Conservation (phyloP, 2,113 vertebrate species). For the Leuciscus idus region DNA sequence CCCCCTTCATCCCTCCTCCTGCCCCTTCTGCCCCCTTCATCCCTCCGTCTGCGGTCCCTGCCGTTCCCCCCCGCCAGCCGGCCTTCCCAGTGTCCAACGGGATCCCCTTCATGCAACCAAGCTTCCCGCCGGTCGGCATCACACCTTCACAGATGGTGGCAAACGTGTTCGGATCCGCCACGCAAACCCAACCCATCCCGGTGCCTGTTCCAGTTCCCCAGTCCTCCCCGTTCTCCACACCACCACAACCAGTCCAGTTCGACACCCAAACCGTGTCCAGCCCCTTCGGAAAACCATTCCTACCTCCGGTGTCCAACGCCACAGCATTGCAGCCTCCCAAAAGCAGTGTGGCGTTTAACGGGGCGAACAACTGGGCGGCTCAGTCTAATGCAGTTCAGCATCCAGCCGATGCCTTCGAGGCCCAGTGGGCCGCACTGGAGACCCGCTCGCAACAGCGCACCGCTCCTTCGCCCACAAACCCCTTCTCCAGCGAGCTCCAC, state of each 20-base stretch:
- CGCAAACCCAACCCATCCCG: constrained; percentile 77
- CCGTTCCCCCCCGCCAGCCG: constrained; percentile 86
- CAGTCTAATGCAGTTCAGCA: constrained; percentile 55
- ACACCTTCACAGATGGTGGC: constrained; percentile 99
- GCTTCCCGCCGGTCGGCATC: constrained; percentile 91
- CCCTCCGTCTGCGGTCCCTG: constrained; percentile 76
- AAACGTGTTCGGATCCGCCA: constrained; percentile 90
- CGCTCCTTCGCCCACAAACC: constrained; percentile 95
- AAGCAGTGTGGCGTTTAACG: constrained; percentile 86
- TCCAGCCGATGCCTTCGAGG: constrained; percentile 89
- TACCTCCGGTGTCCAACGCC: constrained; percentile 58
- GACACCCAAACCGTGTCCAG: constrained; percentile 61
- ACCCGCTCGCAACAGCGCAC: constrained; percentile 87
- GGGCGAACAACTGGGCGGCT: constrained; percentile 81
- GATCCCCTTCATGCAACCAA: constrained; percentile 83
- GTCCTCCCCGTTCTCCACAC: constrained; percentile 64
- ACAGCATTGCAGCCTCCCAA: constrained; percentile 74
- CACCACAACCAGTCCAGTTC: constrained; percentile 52
- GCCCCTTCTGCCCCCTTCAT: constrained; percentile 75
- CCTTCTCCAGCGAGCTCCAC: constrained; percentile 97
- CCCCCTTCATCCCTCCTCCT: constrained; percentile 82
- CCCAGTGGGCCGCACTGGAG: constrained; percentile 96
- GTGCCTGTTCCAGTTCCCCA: constrained; percentile 78
- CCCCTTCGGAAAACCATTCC: constrained; percentile 82
- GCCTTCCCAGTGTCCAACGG: constrained; percentile 87